Conservation (phyloP, 2,113 vertebrate genomes). For the Ondatra zibethicus region DNA sequence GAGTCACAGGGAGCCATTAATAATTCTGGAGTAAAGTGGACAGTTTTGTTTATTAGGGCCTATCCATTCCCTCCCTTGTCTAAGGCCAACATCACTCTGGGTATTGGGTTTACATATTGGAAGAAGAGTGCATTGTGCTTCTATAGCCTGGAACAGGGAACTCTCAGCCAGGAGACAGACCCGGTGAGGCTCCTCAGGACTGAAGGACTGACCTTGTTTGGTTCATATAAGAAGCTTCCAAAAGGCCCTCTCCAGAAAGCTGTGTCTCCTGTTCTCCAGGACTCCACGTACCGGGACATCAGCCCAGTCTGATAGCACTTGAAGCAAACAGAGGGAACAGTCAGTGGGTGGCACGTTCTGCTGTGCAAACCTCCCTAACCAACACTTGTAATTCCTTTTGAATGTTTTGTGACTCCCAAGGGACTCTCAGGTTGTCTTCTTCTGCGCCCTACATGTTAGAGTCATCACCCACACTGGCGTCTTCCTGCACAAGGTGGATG, state of each 20-base stretch:
- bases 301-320: constrained; percentile 88
- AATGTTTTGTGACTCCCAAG: neutral
- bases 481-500: neutral
- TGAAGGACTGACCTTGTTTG: constrained; percentile 86
- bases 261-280: constrained; percentile 86
- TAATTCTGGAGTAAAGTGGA: neutral
- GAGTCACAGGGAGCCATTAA: neutral
- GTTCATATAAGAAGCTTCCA: constrained; percentile 87
- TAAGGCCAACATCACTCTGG: neutral
- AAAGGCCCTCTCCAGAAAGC: constrained; percentile 90
- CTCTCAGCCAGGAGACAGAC: neutral
- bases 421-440: neutral
- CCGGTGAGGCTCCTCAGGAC: neutral
- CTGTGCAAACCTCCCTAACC: neutral
- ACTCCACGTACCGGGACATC: constrained; percentile 88
- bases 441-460: neutral
- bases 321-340: constrained; percentile 23
- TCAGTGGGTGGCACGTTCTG: neutral
- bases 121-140: neutral
- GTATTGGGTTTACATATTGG: neutral
- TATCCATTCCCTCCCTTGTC: neutral
- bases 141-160: neutral
- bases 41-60: neutral
- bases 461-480: neutral
- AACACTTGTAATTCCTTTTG: neutral